Evolutionary conservation across 2,113 vertebrate genomes (phyloP).

Genomic region (Fregetta grallaria): DNA sequence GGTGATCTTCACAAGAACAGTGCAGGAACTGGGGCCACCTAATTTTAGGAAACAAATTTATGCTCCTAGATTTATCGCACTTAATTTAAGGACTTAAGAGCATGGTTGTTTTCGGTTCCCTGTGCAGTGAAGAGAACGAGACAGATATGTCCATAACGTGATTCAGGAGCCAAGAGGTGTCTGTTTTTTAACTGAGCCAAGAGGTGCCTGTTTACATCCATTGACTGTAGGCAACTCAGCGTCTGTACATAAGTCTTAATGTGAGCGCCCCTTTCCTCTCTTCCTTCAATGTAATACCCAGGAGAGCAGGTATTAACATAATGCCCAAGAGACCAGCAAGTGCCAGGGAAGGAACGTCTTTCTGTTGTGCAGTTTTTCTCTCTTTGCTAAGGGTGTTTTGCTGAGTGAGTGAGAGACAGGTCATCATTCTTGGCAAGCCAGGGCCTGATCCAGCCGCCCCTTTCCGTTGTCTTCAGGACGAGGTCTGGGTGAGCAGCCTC

Average conservation of each 20-base stretch:
- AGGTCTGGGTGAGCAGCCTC: not conserved
- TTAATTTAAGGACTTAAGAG: not conserved
- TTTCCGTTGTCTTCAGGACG: not conserved
- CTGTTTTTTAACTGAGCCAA: not conserved
- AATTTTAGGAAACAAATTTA: not conserved
- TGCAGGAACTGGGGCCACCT: not conserved
- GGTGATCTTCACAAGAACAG: not conserved
- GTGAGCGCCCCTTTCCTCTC: not conserved
- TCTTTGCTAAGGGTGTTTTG: not conserved
- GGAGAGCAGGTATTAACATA: not conserved
- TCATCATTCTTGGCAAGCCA: not conserved
- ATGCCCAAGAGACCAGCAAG: not conserved
- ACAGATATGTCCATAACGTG: not conserved
- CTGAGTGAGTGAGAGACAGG: not conserved
- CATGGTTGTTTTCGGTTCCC: not conserved
- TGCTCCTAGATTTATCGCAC: not conserved
- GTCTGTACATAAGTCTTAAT: not conserved
- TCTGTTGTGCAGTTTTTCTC: not conserved
- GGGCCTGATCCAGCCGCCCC: not conserved
- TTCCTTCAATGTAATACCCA: not conserved
- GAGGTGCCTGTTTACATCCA: not conserved
- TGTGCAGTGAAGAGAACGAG: not conserved
- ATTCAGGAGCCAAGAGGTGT: not conserved
- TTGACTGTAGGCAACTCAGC: not conserved
- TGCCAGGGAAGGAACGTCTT: not conserved